A percentile compares a stretch with the other conserved stretches of the same genome.
Evolutionary conservation across 1,140 invertebrate genomes (phyloP).

Genomic region (Aphis gossypii): DNA sequence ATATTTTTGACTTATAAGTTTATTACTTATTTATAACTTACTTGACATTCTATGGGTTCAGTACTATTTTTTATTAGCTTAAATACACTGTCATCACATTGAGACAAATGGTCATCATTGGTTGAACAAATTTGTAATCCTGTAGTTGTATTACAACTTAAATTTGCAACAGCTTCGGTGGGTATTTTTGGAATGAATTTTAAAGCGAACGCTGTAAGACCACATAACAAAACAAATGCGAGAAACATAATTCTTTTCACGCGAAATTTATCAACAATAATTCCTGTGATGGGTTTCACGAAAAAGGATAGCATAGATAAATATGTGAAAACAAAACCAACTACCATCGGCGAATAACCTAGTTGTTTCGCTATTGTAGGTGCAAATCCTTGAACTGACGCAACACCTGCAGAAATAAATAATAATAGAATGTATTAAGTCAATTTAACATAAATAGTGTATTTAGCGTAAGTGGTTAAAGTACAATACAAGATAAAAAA

Average conservation of each 20-base stretch:
- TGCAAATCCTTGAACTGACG: conserved; percentile 82
- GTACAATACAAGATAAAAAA: not conserved
- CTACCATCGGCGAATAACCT: conserved; percentile 78
- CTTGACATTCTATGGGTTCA: not conserved
- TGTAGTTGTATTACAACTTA: not conserved
- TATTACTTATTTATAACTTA: not conserved
- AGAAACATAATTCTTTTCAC: conserved; percentile 79
- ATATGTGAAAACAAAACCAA: conserved; percentile 80
- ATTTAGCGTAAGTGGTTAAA: not conserved
- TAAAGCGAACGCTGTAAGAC: not conserved
- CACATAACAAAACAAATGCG: conserved; percentile 7
- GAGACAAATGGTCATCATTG: not conserved
- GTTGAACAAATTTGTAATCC: not conserved
- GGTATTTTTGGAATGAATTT: not conserved
- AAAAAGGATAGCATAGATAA: conserved; percentile 80
- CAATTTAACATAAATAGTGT: not conserved
- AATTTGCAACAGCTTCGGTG: not conserved
- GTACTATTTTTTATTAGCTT: not conserved
- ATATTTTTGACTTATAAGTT: too few species aligned
- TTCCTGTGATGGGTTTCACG: conserved; percentile 80
- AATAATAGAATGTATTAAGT: not conserved
- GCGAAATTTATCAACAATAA: conserved; percentile 79
- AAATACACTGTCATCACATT: not conserved
- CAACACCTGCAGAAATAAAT: conserved; percentile 73
- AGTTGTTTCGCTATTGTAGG: conserved; percentile 82